Base-by-base conservation (phyloP, 1,140 invertebrate genomes). In the Tetramorium simillimum region DNA sequence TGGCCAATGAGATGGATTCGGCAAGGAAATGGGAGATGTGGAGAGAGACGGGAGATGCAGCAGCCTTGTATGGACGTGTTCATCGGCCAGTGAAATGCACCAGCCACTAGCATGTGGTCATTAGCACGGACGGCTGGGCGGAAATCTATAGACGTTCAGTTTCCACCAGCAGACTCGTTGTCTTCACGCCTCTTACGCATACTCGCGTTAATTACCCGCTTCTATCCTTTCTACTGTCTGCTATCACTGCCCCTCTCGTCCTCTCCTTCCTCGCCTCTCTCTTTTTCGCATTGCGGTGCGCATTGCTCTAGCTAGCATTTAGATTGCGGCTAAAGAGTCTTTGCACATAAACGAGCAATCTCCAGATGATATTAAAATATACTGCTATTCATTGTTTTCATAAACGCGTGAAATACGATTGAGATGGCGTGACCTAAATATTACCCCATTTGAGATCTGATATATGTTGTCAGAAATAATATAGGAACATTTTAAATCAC, bases 51-150 rank as follows among this genome's bases (percentile, higher is more conserved):
- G 16, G 63, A 77, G 69, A 76, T 43, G 76, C 82, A 77, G 69
- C 70, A 87, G 88, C 78, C 88, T 78, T 78, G 76, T 77, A 69
- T 7, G 78, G 76, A 82, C 28, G 51, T 89, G 88, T 86, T 89
- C 88, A 89, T 89, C 69, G 88, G 75, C 81, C 87, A 85, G 87
- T 89, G 88, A 89, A 88, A 89, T 67, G 87, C 69, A 56, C 9
- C 75, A 76, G 58, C 69, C 87, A 81, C 88, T 49, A 77, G 73
- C 76, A 77, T 77, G 87, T 76, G 84, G 82, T 89, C 84, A 86
- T 90, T 90, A 89, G 77, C 72, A 89, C 87, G 88, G 70, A 86
- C 76, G 82, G 33, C 70, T 86, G 87, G 51, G 2, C 40, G 37
- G 56, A 85, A 86, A 81, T 86, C 82, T 88, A 89, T 86, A 75